Evolutionary conservation across 2,797 vertebrate genomes (phyloP).

Genomic region (Leptatherina wallacei): DNA sequence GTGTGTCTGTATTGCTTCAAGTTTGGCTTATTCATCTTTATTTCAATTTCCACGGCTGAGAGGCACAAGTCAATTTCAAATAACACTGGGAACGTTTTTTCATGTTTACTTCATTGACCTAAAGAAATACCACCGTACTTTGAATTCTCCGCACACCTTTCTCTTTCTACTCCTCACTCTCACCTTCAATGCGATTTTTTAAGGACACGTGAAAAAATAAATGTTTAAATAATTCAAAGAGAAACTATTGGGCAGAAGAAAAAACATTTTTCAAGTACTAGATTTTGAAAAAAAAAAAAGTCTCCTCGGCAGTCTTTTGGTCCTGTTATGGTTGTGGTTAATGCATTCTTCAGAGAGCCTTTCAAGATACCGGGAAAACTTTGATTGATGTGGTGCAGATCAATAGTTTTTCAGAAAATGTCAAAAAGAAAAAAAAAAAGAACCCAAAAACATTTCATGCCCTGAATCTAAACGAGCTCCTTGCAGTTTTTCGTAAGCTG

Average conservation of each 20-base stretch:
- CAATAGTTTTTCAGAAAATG: constrained; percentile 72
- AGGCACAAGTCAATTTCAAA: constrained; percentile 39
- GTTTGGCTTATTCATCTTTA: constrained; percentile 16
- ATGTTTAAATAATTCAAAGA: constrained; percentile 35
- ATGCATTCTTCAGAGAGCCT: constrained; percentile 61
- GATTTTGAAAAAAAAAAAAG: constrained; percentile 48
- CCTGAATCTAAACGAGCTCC: constrained; percentile 37
- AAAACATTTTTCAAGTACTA: constrained; percentile 32
- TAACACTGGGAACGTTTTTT: constrained; percentile 25
- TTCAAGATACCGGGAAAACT: constrained; percentile 55
- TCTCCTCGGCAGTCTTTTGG: constrained; percentile 35
- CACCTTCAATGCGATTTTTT: constrained; percentile 40
- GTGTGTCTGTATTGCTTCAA: constrained; percentile 6
- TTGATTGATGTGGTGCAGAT: constrained; percentile 69
- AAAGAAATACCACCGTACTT: constrained; percentile 21
- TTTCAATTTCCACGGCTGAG: not conserved
- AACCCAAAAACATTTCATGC: constrained; percentile 26
- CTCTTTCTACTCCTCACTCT: constrained; percentile 21
- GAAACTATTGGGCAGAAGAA: constrained; percentile 21
- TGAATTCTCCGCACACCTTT: constrained; percentile 8
- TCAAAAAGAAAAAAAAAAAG: constrained; percentile 43
- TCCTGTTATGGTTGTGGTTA: constrained; percentile 53
- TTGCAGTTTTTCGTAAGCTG: constrained; percentile 7
- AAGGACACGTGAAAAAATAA: constrained; percentile 28
- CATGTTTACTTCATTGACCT: constrained; percentile 41